These are phyloP conservation scores for Antennarius striatus DNA, from an alignment of 2,113 vertebrate genomes.

Conservation along the genomic window DNA sequence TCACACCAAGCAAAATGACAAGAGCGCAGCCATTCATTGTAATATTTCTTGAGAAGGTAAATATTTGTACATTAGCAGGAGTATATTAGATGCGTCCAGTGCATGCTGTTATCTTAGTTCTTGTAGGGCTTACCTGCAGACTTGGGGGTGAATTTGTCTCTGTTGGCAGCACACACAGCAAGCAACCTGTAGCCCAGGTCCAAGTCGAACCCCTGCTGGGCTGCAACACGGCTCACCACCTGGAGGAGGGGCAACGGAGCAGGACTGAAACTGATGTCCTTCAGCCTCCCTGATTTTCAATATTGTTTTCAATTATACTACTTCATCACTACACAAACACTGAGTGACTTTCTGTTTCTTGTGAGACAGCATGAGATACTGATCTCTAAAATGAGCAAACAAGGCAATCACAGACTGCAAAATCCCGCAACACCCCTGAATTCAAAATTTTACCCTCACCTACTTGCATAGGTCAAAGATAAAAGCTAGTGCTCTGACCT, in stretches of 20 bases:
- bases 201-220: slow-evolving; percentile 97
- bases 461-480: too few relatives aligned
- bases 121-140: slow-evolving; percentile 90
- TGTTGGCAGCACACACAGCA: slow-evolving; percentile 97
- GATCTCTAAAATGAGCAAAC: slow-evolving; percentile 18
- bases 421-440: too few relatives aligned
- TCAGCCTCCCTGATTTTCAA: background rate
- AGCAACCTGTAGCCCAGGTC: slow-evolving; percentile 98
- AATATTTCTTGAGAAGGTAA: too few relatives aligned
- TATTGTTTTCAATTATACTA: background rate
- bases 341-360: background rate
- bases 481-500: too few relatives aligned
- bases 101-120: slow-evolving; percentile 7
- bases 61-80: slow-evolving; percentile 16
- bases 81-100: slow-evolving; percentile 46
- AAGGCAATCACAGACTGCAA: too few relatives aligned
- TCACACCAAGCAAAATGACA: too few relatives aligned
- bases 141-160: slow-evolving; percentile 99
- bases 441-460: too few relatives aligned
- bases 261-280: slow-evolving; percentile 8
- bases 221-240: slow-evolving; percentile 98
- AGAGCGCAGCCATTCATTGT: too few relatives aligned
- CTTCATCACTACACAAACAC: background rate
- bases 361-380: background rate
- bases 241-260: slow-evolving; percentile 50